Conservation (phyloP, 1,140 invertebrate species). For the Drosophila lini region DNA sequence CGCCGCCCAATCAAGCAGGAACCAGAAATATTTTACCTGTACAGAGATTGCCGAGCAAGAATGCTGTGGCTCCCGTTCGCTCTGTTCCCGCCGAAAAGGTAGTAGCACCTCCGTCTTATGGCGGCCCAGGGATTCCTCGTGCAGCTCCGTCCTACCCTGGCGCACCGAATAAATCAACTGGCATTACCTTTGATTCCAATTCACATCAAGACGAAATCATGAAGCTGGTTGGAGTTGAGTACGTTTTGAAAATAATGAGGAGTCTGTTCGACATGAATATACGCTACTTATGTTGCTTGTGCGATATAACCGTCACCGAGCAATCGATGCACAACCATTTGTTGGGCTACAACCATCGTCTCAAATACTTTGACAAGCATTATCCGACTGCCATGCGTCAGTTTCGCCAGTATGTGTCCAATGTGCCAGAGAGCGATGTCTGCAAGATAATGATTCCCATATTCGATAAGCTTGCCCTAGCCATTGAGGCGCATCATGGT, state of each 20-base stretch:
- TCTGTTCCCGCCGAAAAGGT: background rate
- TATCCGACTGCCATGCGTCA: constrained; percentile 73
- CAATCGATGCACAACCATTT: constrained; percentile 72
- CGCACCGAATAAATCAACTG: background rate
- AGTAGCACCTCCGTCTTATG: background rate
- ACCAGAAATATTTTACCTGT: background rate
- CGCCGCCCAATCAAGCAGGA: background rate
- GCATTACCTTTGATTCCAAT: constrained; percentile 45
- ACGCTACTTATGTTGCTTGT: constrained; percentile 63
- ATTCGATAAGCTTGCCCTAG: constrained; percentile 61
- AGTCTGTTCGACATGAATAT: constrained; percentile 21
- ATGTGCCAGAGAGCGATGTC: constrained; percentile 47
- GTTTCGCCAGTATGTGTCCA: constrained; percentile 58
- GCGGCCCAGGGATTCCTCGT: background rate
- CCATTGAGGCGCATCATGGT: constrained; percentile 76
- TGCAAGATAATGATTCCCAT: constrained; percentile 66
- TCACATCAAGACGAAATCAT: constrained; percentile 33
- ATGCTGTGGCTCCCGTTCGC: background rate
- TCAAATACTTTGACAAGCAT: constrained; percentile 79
- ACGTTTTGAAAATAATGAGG: constrained; percentile 74
- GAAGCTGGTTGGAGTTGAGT: constrained; percentile 75
- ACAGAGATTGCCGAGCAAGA: background rate
- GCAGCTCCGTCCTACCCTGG: background rate
- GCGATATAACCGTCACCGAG: constrained; percentile 59
- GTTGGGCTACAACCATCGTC: constrained; percentile 66